Percentiles rank a stretch among this genome's conserved stretches.
These are phyloP conservation scores for Siniperca obscura DNA, from an alignment of 2,797 vertebrate genomes.

Conservation along the genomic window DNA sequence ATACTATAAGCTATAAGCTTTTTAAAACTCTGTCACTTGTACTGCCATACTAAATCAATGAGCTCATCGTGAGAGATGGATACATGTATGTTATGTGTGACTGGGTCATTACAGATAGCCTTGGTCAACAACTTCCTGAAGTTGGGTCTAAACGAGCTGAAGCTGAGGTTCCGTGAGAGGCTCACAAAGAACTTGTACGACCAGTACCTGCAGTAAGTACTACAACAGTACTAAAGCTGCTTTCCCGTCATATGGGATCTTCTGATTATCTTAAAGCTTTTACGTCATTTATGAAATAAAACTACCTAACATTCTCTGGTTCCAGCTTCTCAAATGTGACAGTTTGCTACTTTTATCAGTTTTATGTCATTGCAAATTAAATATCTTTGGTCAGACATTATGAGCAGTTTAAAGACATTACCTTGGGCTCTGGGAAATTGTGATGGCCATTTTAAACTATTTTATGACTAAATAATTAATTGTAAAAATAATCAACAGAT, in stretches of 20 bases:
- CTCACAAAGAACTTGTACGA: conserved; percentile 96
- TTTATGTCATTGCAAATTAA: neutral
- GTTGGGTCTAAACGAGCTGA: conserved; percentile 94
- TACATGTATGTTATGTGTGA: conserved; percentile 22
- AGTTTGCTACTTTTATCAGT: neutral
- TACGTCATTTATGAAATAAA: neutral
- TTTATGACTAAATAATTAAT: neutral
- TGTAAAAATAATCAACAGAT: neutral
- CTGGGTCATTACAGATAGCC: conserved; percentile 88
- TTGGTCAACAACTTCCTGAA: conserved; percentile 98
- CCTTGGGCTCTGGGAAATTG: neutral
- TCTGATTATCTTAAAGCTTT: neutral
- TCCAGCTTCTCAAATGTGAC: neutral
- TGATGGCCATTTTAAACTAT: neutral
- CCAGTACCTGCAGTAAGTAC: conserved; percentile 95
- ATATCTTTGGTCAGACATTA: neutral
- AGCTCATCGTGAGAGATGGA: neutral
- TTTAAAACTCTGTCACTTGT: neutral
- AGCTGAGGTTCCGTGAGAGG: conserved; percentile 93
- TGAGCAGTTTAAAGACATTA: neutral
- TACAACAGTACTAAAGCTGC: neutral
- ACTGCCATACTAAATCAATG: neutral
- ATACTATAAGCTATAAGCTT: neutral
- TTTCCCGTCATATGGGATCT: neutral
- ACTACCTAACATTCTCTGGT: neutral